Percentiles rank a stretch among this genome's conserved stretches.
Conservation (phyloP, 2,888 invertebrate species). For the Erebia epiphron region DNA sequence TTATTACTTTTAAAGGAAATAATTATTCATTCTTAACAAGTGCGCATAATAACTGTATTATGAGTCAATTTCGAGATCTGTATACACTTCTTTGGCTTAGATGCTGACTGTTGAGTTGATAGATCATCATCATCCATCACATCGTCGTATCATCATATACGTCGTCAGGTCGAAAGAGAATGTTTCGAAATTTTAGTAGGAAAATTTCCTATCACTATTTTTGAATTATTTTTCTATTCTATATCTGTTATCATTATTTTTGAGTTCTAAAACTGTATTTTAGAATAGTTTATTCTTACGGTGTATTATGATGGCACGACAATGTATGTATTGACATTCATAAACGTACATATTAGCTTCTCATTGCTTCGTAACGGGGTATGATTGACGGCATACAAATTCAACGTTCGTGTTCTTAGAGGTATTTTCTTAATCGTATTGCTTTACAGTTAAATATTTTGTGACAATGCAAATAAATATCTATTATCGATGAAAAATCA, state of each 20-base stretch:
- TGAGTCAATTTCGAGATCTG: slow-evolving; percentile 35
- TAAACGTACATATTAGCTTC: slow-evolving; percentile 28
- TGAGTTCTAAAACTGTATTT: slow-evolving; percentile 4
- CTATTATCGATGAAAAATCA: no score
- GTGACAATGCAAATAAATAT: no score
- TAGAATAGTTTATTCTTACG: slow-evolving; percentile 9
- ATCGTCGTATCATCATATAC: no score
- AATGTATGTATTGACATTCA: slow-evolving; percentile 30
- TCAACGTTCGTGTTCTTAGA: no score
- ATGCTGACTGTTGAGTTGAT: slow-evolving; percentile 29
- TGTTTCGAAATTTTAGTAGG: no score
- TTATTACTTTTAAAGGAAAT: slow-evolving; percentile 39
- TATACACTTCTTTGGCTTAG: slow-evolving; percentile 37
- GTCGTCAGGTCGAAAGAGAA: no score
- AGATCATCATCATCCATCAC: no score
- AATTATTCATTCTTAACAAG: slow-evolving; percentile 41
- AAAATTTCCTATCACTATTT: no score
- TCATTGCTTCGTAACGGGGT: slow-evolving; percentile 32
- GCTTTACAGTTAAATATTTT: no score
- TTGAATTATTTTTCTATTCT: no score
- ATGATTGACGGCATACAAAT: slow-evolving; percentile 27
- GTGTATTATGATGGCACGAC: slow-evolving; percentile 13
- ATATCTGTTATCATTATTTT: no score
- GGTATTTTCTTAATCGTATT: no score
- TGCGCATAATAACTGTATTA: slow-evolving; percentile 38